Evolutionary conservation across 1,140 invertebrate species (phyloP).

Genomic region (Stegodyphus mimosarum): DNA sequence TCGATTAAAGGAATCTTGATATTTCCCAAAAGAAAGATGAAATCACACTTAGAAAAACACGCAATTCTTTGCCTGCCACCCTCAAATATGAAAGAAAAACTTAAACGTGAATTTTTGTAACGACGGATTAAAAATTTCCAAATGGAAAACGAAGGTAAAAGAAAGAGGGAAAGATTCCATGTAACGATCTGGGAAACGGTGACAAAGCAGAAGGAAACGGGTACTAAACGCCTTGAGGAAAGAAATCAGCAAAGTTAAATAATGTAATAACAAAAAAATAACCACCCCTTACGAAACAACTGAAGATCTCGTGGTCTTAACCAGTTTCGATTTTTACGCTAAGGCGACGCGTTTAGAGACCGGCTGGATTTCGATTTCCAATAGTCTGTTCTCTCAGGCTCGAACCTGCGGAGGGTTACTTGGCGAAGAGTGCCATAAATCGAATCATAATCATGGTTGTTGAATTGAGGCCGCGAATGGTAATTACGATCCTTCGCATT

Average conservation of each 20-base stretch:
- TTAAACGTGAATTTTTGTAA: too few relatives aligned
- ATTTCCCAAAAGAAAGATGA: conserved; percentile 1
- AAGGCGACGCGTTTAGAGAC: conserved; percentile 32
- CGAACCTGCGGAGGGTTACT: not conserved
- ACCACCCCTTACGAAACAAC: conserved; percentile 15
- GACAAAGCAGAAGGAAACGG: conserved; percentile 29
- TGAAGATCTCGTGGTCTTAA: conserved; percentile 28
- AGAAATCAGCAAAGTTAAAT: conserved; percentile 26
- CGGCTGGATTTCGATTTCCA: conserved; percentile 39
- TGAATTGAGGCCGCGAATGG: conserved; percentile 26
- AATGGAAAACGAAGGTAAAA: too few relatives aligned
- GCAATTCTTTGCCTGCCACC: too few relatives aligned
- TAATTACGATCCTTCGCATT: conserved; percentile 36
- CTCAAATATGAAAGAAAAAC: too few relatives aligned
- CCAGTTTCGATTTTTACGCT: conserved; percentile 34
- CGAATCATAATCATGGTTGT: conserved; percentile 47
- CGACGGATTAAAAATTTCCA: too few relatives aligned
- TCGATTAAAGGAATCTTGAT: too few relatives aligned
- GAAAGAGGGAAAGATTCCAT: conserved; percentile 12
- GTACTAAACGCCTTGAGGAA: conserved; percentile 23
- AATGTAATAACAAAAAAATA: conserved; percentile 28
- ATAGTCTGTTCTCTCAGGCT: conserved; percentile 27
- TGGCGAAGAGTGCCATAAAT: conserved; percentile 12
- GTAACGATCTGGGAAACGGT: conserved; percentile 35
- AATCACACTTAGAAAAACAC: too few relatives aligned